phyloP scores from a whole-genome alignment of 1,140 invertebrate species.

The Aphidius ervi region DNA sequence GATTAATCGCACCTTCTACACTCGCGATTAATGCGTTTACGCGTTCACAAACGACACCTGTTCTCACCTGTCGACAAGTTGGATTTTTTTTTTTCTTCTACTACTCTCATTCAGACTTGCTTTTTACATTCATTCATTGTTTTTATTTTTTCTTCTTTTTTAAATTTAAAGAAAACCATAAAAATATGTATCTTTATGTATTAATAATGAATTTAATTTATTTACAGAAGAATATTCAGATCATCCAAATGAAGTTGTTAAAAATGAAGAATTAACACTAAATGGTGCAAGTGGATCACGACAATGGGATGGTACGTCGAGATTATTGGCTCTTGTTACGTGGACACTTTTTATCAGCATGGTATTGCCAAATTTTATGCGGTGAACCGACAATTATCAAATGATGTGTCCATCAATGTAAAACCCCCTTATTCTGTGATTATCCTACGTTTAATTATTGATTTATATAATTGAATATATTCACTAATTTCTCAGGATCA shows the following conservation, averaged over 20 bases:
- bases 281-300: slow-evolving; percentile 43
- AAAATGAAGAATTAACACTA: slow-evolving; percentile 85
- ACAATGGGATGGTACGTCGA: slow-evolving; percentile 22
- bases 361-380: slow-evolving; percentile 42
- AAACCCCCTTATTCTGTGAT: slow-evolving; percentile 53
- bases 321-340: slow-evolving; percentile 30
- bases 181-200: slow-evolving; percentile 7
- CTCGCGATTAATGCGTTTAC: slow-evolving; percentile 22
- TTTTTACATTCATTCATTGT: neutral
- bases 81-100: neutral
- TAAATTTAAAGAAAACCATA: neutral
- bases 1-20: slow-evolving; percentile 13
- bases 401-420: slow-evolving; percentile 35
- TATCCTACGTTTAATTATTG: slow-evolving; percentile 53
- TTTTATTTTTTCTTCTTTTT: neutral
- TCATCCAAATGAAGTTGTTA: slow-evolving; percentile 85
- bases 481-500: too few relatives aligned
- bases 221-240: slow-evolving; percentile 78
- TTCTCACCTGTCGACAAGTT: slow-evolving; percentile 15
- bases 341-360: slow-evolving; percentile 38
- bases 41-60: slow-evolving; percentile 18
- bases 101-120: neutral
- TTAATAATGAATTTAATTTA: slow-evolving; percentile 23
- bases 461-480: slow-evolving; percentile 32
- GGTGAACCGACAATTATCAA: slow-evolving; percentile 46